These are phyloP conservation scores for Pasiphila rectangulata DNA, from an alignment of 2,888 invertebrate species.

Conservation along the genomic window DNA sequence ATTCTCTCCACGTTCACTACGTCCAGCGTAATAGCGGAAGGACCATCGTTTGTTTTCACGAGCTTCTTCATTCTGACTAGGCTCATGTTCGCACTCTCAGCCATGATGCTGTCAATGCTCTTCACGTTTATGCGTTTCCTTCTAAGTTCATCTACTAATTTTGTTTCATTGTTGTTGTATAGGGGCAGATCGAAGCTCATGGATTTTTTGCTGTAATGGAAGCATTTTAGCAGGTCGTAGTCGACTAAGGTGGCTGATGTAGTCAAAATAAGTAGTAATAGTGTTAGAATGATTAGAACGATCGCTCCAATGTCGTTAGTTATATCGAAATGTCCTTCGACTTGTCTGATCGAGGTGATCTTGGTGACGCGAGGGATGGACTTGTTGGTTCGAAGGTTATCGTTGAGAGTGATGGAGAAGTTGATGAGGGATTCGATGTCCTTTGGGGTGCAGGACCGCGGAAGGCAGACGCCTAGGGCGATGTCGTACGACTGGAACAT, in stretches of 20 bases:
- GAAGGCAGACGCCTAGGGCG: slow-evolving; percentile 71
- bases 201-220: slow-evolving; percentile 46
- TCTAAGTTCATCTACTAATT: slow-evolving; percentile 34
- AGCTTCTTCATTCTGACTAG: slow-evolving; percentile 52
- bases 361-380: slow-evolving; percentile 57
- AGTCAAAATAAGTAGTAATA: slow-evolving; percentile 51
- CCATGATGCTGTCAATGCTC: slow-evolving; percentile 40
- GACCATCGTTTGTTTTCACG: slow-evolving; percentile 39
- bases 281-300: slow-evolving; percentile 48
- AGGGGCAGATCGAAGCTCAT: slow-evolving; percentile 65
- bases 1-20: slow-evolving; percentile 60
- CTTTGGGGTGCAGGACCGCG: slow-evolving; percentile 61
- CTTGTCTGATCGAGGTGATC: slow-evolving; percentile 50
- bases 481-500: slow-evolving; percentile 63
- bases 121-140: slow-evolving; percentile 39
- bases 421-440: slow-evolving; percentile 72
- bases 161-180: slow-evolving; percentile 48
- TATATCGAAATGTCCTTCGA: slow-evolving; percentile 50
- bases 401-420: slow-evolving; percentile 70
- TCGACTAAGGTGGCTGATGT: slow-evolving; percentile 71
- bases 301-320: slow-evolving; percentile 55
- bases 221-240: slow-evolving; percentile 55
- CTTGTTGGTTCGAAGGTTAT: slow-evolving; percentile 60
- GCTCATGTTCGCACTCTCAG: slow-evolving; percentile 50
- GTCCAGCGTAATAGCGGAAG: slow-evolving; percentile 65